Percentiles rank a stretch among this genome's conserved stretches.
Evolutionary conservation across 2,113 vertebrate genomes (phyloP).

Genomic region (Dendropsophus ebraccatus): DNA sequence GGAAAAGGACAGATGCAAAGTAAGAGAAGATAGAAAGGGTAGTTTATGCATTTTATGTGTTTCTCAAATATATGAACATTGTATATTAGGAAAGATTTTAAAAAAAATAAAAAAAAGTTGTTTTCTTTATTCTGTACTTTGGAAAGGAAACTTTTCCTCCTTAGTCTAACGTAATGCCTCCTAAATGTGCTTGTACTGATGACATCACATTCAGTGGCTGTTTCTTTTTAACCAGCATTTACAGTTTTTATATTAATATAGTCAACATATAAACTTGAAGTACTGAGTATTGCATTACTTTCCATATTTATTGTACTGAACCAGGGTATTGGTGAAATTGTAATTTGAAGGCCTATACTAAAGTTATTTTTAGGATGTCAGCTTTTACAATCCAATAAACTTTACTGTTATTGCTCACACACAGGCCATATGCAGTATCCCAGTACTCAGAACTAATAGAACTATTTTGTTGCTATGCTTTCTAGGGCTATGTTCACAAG

Average conservation of each 20-base stretch:
- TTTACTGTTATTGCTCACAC: not conserved
- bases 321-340: not conserved
- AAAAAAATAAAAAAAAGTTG: too few relatives aligned
- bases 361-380: not conserved
- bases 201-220: not conserved
- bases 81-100: not conserved
- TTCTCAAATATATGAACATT: not conserved
- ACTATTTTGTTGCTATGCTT: too few relatives aligned
- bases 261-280: not conserved
- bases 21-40: slow-evolving; percentile 28
- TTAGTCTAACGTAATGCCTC: not conserved
- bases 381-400: not conserved
- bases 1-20: slow-evolving; percentile 36
- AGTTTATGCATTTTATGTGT: not conserved
- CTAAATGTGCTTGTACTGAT: not conserved
- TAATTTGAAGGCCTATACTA: not conserved
- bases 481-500: too few relatives aligned
- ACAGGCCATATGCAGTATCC: not conserved
- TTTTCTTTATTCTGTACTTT: not conserved
- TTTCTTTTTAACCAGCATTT: not conserved
- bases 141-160: not conserved
- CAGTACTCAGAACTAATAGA: too few relatives aligned
- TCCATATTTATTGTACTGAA: too few relatives aligned
- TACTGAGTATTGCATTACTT: not conserved
- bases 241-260: not conserved